phyloP scores from a whole-genome alignment of 1,140 invertebrate genomes.

The Phenacoccus solenopsis region DNA sequence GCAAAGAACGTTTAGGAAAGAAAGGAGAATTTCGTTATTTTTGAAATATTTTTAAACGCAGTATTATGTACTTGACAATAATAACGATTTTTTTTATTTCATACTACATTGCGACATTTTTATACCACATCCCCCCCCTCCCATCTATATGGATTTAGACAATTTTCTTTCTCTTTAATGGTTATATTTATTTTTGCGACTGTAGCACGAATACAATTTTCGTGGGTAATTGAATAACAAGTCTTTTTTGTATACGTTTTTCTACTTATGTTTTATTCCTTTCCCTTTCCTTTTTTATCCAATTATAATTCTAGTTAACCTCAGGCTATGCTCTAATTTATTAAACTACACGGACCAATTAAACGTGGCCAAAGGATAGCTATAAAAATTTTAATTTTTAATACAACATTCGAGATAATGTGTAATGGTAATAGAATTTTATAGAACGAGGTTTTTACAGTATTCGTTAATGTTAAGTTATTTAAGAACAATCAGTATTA shows the following conservation, averaged over 20 bases:
- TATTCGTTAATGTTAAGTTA: neutral
- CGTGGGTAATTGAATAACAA: neutral
- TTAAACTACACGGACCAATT: neutral
- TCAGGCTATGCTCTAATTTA: neutral
- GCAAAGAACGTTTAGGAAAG: slow-evolving; percentile 77
- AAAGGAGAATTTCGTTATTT: slow-evolving; percentile 95
- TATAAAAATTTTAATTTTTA: neutral
- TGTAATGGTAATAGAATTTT: neutral
- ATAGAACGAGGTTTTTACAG: no score
- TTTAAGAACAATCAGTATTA: neutral
- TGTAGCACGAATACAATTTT: neutral
- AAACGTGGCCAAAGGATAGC: neutral
- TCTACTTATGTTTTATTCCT: neutral
- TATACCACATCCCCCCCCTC: neutral
- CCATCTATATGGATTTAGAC: neutral
- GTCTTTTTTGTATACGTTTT: neutral
- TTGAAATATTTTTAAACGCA: slow-evolving; percentile 38
- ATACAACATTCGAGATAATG: neutral
- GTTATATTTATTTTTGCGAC: neutral
- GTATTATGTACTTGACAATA: no score
- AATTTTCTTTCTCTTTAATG: neutral
- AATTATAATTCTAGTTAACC: neutral
- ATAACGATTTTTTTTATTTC: no score
- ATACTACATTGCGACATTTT: no score
- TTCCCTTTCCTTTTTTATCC: neutral